phyloP scores from a whole-genome alignment of 1,140 invertebrate species.

The Coelopa frigida region DNA sequence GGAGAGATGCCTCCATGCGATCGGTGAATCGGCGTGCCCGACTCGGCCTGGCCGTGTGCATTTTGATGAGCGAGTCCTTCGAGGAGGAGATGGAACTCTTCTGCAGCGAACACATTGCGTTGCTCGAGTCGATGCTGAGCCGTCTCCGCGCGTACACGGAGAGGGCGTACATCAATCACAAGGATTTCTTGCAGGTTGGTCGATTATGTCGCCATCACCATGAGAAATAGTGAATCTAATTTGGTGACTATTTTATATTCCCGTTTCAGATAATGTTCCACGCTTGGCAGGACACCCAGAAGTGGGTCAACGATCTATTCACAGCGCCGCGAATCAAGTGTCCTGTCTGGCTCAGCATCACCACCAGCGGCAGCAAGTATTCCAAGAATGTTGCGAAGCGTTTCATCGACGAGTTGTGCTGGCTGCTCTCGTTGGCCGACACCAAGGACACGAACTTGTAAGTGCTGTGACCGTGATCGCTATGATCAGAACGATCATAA shows the following conservation, averaged over 20 bases:
- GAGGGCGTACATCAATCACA: conserved; percentile 42
- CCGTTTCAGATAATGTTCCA: conserved; percentile 48
- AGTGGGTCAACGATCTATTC: conserved; percentile 59
- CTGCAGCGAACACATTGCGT: conserved; percentile 71
- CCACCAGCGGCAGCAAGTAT: conserved; percentile 45
- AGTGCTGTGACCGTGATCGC: conserved; percentile 48
- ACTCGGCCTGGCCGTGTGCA: conserved; percentile 50
- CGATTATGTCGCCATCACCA: background rate
- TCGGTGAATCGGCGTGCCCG: conserved; percentile 41
- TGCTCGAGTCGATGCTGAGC: conserved; percentile 71
- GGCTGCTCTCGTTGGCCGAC: conserved; percentile 55
- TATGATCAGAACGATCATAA: background rate
- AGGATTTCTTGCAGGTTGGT: conserved; percentile 28
- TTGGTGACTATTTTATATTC: background rate
- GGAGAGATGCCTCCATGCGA: conserved; percentile 17
- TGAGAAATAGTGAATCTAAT: background rate
- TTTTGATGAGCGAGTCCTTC: conserved; percentile 39
- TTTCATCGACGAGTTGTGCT: conserved; percentile 55
- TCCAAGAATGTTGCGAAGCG: conserved; percentile 48
- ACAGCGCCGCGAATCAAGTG: conserved; percentile 56
- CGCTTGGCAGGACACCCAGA: conserved; percentile 46
- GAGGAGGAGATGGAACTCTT: conserved; percentile 57
- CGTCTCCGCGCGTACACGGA: conserved; percentile 59
- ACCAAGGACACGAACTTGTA: conserved; percentile 78
- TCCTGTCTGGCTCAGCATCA: conserved; percentile 62